phyloP scores from a whole-genome alignment of 2,888 invertebrate species.

The Craniophora ligustri region DNA sequence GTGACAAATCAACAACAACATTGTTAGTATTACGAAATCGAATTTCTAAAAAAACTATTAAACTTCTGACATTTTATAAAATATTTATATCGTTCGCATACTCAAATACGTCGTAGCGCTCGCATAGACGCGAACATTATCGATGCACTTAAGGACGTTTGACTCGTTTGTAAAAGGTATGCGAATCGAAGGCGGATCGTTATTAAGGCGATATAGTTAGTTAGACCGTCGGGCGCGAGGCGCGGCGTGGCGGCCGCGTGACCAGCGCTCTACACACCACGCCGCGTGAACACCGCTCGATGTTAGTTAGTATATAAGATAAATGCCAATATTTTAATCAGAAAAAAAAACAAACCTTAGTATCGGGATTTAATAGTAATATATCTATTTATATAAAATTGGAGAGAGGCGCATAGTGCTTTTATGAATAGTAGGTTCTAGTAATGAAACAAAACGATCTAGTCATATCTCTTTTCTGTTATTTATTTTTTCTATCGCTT shows the following conservation, averaged over 20 bases:
- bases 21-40: constrained; percentile 80
- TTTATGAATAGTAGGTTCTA: constrained; percentile 86
- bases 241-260: constrained; percentile 42
- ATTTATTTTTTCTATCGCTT: constrained; percentile 85
- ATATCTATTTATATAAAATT: constrained; percentile 87
- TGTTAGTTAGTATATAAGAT: constrained; percentile 80
- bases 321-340: constrained; percentile 88
- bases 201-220: constrained; percentile 66
- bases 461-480: constrained; percentile 87
- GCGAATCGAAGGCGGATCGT: constrained; percentile 64
- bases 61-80: constrained; percentile 81
- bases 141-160: constrained; percentile 67
- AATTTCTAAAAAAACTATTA: constrained; percentile 81
- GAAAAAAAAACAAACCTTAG: constrained; percentile 82
- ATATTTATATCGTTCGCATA: constrained; percentile 80
- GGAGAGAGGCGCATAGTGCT: constrained; percentile 88
- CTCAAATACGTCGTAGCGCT: constrained; percentile 72
- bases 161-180: constrained; percentile 62
- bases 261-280: constrained; percentile 45
- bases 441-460: constrained; percentile 85
- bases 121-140: constrained; percentile 68
- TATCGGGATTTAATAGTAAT: constrained; percentile 85
- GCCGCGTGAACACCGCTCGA: constrained; percentile 69
- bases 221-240: constrained; percentile 67
- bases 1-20: constrained; percentile 60